phyloP scores from a whole-genome alignment of 2,113 vertebrate genomes.

The Clarias magur region DNA sequence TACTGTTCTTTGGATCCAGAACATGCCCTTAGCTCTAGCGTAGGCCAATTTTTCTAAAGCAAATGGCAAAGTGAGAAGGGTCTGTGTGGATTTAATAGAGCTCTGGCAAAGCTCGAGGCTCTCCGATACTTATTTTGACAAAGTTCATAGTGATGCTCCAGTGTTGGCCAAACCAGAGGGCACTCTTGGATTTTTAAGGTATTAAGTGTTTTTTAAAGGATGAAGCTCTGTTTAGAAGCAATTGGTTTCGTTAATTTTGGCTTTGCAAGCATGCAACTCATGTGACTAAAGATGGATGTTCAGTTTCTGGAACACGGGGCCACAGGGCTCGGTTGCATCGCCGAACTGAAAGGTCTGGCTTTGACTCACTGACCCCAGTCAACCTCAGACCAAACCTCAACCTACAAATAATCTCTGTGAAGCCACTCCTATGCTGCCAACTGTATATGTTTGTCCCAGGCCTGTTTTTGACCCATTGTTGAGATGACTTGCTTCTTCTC shows the following conservation, averaged over 20 bases:
- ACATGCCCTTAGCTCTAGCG: too few species aligned
- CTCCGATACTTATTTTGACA: not conserved
- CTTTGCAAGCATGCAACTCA: slow-evolving; percentile 35
- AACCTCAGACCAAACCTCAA: slow-evolving; percentile 45
- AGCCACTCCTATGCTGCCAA: slow-evolving; percentile 37
- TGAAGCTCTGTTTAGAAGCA: not conserved
- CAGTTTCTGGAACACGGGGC: slow-evolving; percentile 41
- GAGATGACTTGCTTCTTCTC: slow-evolving; percentile 24
- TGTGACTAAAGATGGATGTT: slow-evolving; percentile 38
- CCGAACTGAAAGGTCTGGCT: slow-evolving; percentile 35
- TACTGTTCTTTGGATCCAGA: slow-evolving; percentile 1
- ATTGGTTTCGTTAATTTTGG: slow-evolving; percentile 27
- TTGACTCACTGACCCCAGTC: slow-evolving; percentile 45
- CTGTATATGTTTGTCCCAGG: slow-evolving; percentile 20
- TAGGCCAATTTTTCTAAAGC: too few species aligned
- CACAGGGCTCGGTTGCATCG: slow-evolving; percentile 38
- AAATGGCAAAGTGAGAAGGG: too few species aligned
- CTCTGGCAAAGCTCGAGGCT: slow-evolving; percentile 9
- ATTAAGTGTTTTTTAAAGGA: slow-evolving; percentile 20
- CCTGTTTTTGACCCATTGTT: slow-evolving; percentile 25
- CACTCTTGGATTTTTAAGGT: not conserved
- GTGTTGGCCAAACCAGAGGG: slow-evolving; percentile 17
- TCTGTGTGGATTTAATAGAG: slow-evolving; percentile 30
- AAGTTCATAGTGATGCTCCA: not conserved
- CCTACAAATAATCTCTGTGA: slow-evolving; percentile 41